Percentiles rank a stretch among this genome's conserved stretches.
phyloP scores from a whole-genome alignment of 2,797 vertebrate species.

The Falco columbarius region DNA sequence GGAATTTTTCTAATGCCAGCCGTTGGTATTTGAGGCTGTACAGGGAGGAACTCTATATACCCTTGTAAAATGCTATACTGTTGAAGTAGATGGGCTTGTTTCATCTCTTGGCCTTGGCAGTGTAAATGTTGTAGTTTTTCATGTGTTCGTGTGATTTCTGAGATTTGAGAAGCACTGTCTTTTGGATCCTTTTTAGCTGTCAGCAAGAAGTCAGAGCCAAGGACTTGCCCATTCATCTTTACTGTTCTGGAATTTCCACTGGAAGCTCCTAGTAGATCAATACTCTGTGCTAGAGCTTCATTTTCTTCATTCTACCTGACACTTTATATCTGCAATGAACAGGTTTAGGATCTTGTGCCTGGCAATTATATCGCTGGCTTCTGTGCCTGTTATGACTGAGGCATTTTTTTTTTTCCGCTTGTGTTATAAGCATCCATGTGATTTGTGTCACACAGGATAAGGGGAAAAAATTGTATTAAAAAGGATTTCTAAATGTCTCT shows the following conservation, averaged over 20 bases:
- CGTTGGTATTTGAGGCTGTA: neutral
- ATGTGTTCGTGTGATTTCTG: neutral
- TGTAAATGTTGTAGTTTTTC: neutral
- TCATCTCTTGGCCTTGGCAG: neutral
- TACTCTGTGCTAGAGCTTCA: neutral
- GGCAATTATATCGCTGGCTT: neutral
- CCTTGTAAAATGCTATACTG: neutral
- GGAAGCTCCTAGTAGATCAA: neutral
- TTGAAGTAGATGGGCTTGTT: neutral
- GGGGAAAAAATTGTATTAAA: neutral
- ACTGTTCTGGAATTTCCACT: neutral
- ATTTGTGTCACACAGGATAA: neutral
- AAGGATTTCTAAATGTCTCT: neutral
- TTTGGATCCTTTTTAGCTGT: neutral
- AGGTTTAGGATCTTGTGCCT: neutral
- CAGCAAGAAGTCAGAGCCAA: neutral
- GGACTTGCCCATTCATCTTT: neutral
- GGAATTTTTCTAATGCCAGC: neutral
- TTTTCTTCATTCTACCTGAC: neutral
- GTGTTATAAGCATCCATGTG: neutral
- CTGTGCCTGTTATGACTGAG: neutral
- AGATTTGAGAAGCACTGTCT: neutral
- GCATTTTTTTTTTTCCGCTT: neutral
- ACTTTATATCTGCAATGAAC: neutral
- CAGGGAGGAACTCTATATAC: neutral